Conservation (phyloP, 2,797 vertebrate genomes). For the Phylloscopus collybita region DNA sequence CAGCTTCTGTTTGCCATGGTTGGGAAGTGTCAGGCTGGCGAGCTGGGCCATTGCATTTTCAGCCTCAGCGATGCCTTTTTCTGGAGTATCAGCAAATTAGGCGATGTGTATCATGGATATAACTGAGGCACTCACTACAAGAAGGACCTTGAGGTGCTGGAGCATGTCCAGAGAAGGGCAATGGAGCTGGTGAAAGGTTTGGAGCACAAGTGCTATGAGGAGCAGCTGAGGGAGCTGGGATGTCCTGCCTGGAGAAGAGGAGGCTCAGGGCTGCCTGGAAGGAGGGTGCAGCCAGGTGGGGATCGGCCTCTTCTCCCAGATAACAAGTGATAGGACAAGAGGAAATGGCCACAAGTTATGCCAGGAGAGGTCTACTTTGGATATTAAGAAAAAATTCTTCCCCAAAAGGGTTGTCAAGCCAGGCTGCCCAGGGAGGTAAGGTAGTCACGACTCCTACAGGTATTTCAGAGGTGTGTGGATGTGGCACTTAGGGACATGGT, state of each 20-base stretch:
- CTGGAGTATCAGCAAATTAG: neutral
- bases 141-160: neutral
- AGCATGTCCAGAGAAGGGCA: neutral
- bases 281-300: neutral
- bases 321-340: neutral
- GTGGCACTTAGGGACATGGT: neutral
- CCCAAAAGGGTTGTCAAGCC: neutral
- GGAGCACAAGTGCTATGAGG: neutral
- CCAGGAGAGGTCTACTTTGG: neutral
- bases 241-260: neutral
- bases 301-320: neutral
- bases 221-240: fast-evolving
- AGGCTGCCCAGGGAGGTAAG: neutral
- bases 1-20: fast-evolving
- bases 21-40: neutral
- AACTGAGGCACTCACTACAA: neutral
- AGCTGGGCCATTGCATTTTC: neutral
- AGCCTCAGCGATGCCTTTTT: neutral
- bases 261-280: neutral
- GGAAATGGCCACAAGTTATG: fast-evolving
- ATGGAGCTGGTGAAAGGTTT: neutral
- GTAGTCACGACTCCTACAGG: neutral
- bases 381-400: neutral
- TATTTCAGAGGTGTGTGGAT: neutral
- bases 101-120: neutral